phyloP scores from a whole-genome alignment of 2,113 vertebrate genomes.

The Sphyrna mokarran region DNA sequence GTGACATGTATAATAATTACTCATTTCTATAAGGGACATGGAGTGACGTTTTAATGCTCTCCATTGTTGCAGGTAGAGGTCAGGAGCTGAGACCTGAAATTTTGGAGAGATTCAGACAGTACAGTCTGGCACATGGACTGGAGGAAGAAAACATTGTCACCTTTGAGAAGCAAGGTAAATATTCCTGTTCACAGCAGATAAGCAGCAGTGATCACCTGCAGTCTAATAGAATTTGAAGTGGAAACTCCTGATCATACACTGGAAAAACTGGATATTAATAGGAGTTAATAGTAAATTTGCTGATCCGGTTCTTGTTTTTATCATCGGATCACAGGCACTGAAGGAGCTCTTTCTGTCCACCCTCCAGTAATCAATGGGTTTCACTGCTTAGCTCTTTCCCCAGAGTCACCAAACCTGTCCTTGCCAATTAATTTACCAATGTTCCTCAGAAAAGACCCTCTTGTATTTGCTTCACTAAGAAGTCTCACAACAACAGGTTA shows the following conservation, averaged over 20 bases:
- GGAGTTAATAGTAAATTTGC: not conserved
- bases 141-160: conserved; percentile 16
- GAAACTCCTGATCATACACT: not conserved
- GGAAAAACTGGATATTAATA: not conserved
- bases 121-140: conserved; percentile 37
- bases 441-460: too few species aligned
- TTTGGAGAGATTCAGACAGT: conserved; percentile 41
- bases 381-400: too few species aligned
- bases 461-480: not conserved
- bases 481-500: too few species aligned
- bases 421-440: too few species aligned
- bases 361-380: too few species aligned
- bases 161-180: conserved; percentile 37
- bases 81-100: not conserved
- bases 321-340: too few species aligned
- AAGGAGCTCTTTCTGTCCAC: not conserved
- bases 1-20: accelerated
- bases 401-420: too few species aligned
- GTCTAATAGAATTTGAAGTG: not conserved
- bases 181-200: not conserved
- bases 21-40: conserved; percentile 44
- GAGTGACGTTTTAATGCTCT: accelerated
- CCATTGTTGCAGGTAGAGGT: conserved; percentile 38
- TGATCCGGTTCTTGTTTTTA: not conserved
- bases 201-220: not conserved